These are phyloP conservation scores for Cerceris ruficornis DNA, from an alignment of 2,888 invertebrate genomes.

Conservation along the genomic window DNA sequence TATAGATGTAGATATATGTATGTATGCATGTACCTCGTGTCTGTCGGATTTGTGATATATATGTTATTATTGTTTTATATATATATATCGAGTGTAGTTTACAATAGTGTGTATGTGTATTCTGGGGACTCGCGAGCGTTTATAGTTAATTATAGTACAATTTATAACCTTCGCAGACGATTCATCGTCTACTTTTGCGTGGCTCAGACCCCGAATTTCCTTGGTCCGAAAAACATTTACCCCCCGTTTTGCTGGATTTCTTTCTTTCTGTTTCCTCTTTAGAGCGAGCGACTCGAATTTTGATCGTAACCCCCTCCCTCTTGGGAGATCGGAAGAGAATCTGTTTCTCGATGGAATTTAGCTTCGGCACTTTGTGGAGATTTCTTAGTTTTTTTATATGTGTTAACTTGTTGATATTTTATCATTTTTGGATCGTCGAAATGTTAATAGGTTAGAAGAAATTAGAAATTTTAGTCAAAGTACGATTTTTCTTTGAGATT, in stretches of 20 bases:
- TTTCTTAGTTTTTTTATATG: neutral
- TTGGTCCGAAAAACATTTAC: constrained; percentile 61
- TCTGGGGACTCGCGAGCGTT: neutral
- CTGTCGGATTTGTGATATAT: neutral
- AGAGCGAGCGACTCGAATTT: constrained; percentile 5
- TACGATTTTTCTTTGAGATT: too few species aligned
- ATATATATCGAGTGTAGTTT: constrained; percentile 19
- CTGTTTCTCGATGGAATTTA: constrained; percentile 9
- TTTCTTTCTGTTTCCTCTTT: neutral
- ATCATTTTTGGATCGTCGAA: too few species aligned
- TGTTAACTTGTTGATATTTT: neutral
- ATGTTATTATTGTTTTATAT: neutral
- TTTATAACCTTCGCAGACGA: constrained; percentile 67
- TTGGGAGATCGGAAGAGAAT: constrained; percentile 7
- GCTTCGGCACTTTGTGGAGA: neutral
- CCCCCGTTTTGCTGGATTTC: neutral
- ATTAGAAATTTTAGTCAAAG: too few species aligned
- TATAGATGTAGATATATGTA: constrained; percentile 73
- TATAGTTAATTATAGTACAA: neutral
- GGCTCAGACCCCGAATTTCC: constrained; percentile 70
- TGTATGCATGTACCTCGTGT: constrained; percentile 44
- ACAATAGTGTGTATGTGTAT: constrained; percentile 5
- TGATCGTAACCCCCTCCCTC: constrained; percentile 9
- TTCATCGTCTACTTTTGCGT: constrained; percentile 69
- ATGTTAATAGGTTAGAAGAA: too few species aligned